These are phyloP conservation scores for Beroe forskalii DNA, from an alignment of 37 sponge, comb jelly and placozoan species.

Conservation along the genomic window DNA sequence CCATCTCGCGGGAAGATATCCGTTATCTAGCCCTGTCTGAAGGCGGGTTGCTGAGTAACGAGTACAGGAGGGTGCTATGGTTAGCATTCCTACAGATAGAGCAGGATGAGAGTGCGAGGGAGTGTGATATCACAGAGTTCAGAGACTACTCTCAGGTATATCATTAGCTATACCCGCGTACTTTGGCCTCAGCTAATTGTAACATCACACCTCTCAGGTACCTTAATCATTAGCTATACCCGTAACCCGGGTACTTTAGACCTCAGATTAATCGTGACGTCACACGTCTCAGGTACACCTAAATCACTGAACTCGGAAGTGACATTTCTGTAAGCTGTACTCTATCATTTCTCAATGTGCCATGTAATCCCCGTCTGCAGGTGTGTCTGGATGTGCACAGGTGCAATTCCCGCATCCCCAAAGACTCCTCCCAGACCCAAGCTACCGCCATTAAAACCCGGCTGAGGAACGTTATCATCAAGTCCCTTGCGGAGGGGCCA, in stretches of 20 bases:
- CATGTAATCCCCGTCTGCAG: no score
- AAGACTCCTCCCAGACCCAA: background rate
- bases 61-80: slow-evolving; percentile 47
- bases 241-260: no score
- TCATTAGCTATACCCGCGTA: background rate
- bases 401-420: slow-evolving; percentile 23
- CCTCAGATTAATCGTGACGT: no score
- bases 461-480: slow-evolving; percentile 55
- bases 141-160: slow-evolving; percentile 36
- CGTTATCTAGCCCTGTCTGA: slow-evolving; percentile 25
- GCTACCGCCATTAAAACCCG: background rate
- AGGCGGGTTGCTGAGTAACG: slow-evolving; percentile 36
- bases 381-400: slow-evolving; percentile 63
- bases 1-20: slow-evolving; percentile 34
- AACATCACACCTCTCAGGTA: no score
- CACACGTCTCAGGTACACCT: no score
- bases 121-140: slow-evolving; percentile 62
- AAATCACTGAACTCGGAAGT: no score
- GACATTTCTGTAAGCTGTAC: no score
- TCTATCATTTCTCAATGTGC: no score
- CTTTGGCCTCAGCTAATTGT: no score
- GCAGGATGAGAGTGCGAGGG: background rate
- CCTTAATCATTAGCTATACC: no score
- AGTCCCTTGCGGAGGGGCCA: slow-evolving; percentile 37
- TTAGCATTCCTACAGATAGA: background rate